These are phyloP conservation scores for Lagocephalus sceleratus DNA, from an alignment of 2,797 vertebrate genomes.

Conservation along the genomic window DNA sequence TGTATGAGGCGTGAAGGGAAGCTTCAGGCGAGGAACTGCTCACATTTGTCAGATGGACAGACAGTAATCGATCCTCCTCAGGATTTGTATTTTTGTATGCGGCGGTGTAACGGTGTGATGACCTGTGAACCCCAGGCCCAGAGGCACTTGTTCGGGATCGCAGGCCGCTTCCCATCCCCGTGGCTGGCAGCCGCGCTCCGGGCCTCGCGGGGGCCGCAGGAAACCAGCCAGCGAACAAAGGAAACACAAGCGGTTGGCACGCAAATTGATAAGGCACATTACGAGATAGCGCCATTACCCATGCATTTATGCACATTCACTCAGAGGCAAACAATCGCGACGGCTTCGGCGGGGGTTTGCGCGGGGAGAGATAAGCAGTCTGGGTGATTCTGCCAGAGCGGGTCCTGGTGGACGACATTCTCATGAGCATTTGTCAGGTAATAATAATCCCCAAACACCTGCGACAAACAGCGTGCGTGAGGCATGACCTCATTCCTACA, in stretches of 20 bases:
- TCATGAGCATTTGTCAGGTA: constrained; percentile 14
- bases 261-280: constrained; percentile 48
- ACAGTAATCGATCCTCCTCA: constrained; percentile 39
- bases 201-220: constrained; percentile 43
- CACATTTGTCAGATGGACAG: constrained; percentile 9
- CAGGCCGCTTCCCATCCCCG: constrained; percentile 35
- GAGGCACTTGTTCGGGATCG: constrained; percentile 62
- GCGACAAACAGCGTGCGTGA: constrained; percentile 21
- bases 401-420: constrained; percentile 26
- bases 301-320: constrained; percentile 64
- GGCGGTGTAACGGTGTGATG: constrained; percentile 46
- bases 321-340: constrained; percentile 50
- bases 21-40: constrained; percentile 31
- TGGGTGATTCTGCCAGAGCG: constrained; percentile 23
- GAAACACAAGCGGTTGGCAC: constrained; percentile 55
- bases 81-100: constrained; percentile 12
- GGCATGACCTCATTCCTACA: constrained; percentile 17
- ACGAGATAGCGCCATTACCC: constrained; percentile 50
- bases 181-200: constrained; percentile 29
- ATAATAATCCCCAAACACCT: constrained; percentile 24
- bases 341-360: constrained; percentile 47
- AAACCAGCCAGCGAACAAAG: constrained; percentile 66
- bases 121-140: constrained; percentile 58
- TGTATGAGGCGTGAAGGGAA: constrained; percentile 13
- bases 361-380: constrained; percentile 24